Evolutionary conservation across 2,888 invertebrate species (phyloP).

Genomic region (Pecten maximus): DNA sequence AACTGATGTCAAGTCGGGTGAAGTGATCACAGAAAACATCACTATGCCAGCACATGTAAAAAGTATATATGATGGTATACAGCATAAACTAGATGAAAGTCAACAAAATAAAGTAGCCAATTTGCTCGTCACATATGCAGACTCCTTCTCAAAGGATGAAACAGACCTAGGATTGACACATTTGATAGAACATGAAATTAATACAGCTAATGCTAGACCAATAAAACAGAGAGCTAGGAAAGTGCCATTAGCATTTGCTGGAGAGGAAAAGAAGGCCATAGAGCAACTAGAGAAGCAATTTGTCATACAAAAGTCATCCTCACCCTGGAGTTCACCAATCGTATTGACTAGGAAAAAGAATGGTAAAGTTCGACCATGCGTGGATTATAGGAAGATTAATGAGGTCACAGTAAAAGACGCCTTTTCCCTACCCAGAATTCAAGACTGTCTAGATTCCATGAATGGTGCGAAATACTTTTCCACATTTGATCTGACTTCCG

Average conservation of each 20-base stretch:
- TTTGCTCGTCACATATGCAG: conserved; percentile 35
- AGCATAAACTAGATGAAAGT: not conserved
- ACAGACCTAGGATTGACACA: conserved; percentile 54
- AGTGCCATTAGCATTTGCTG: conserved; percentile 55
- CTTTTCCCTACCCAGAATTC: conserved; percentile 46
- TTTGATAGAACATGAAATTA: conserved; percentile 51
- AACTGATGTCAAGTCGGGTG: not conserved
- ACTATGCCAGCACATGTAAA: conserved; percentile 37
- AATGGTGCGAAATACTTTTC: conserved; percentile 42
- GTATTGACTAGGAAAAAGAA: conserved; percentile 45
- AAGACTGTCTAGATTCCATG: conserved; percentile 47
- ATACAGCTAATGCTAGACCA: conserved; percentile 54
- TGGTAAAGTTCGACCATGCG: conserved; percentile 45
- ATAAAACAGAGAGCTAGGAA: conserved; percentile 51
- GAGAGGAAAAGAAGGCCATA: conserved; percentile 53
- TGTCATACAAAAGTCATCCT: conserved; percentile 47
- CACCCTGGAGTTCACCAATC: conserved; percentile 54
- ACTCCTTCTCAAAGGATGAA: conserved; percentile 55
- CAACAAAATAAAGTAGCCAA: conserved; percentile 47
- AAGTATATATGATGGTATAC: conserved; percentile 4
- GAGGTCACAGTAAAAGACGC: conserved; percentile 43
- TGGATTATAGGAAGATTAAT: conserved; percentile 50
- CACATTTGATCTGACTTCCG: conserved; percentile 47
- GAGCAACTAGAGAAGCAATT: conserved; percentile 50
- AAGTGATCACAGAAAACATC: too few relatives aligned